Percentiles rank a stretch among this genome's conserved stretches.
These are phyloP conservation scores for Dendrophyllia cribrosa DNA, from an alignment of 64 coral and sea anemone genomes.

Conservation along the genomic window DNA sequence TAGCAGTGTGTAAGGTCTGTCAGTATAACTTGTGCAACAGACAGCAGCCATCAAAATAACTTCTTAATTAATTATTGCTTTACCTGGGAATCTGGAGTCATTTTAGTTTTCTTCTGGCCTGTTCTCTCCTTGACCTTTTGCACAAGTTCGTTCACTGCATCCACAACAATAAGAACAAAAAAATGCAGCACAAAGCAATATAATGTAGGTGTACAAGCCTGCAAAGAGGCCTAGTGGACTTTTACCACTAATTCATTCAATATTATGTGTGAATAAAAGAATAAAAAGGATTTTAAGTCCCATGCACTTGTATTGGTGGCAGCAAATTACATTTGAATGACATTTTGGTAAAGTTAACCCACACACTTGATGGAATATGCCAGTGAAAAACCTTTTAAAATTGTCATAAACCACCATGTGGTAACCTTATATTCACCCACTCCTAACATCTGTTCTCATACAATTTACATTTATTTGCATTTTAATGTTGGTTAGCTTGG, in stretches of 20 bases:
- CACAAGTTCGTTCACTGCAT: conserved; percentile 95
- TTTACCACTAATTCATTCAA: no score
- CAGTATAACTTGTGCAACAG: no score
- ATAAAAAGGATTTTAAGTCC: no score
- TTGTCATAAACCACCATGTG: neutral
- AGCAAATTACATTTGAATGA: no score
- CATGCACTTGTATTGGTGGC: no score
- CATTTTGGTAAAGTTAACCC: no score
- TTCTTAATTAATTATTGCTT: no score
- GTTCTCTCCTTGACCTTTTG: conserved; percentile 92
- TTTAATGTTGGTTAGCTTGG: neutral
- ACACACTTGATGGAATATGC: neutral
- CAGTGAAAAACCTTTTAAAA: neutral
- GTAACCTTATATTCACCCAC: neutral
- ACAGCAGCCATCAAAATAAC: no score
- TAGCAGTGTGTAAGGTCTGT: no score
- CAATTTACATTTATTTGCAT: neutral
- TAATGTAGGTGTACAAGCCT: neutral
- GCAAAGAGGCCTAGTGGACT: no score
- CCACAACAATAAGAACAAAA: neutral
- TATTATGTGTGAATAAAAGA: no score
- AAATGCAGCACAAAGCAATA: neutral
- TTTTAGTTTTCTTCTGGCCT: conserved; percentile 65
- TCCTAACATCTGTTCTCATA: neutral
- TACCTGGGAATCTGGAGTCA: conserved; percentile 32